Percentiles rank a stretch among this genome's conserved stretches.
These are phyloP conservation scores for Steinernema hermaphroditum DNA, from an alignment of 2,888 invertebrate genomes.

Conservation along the genomic window DNA sequence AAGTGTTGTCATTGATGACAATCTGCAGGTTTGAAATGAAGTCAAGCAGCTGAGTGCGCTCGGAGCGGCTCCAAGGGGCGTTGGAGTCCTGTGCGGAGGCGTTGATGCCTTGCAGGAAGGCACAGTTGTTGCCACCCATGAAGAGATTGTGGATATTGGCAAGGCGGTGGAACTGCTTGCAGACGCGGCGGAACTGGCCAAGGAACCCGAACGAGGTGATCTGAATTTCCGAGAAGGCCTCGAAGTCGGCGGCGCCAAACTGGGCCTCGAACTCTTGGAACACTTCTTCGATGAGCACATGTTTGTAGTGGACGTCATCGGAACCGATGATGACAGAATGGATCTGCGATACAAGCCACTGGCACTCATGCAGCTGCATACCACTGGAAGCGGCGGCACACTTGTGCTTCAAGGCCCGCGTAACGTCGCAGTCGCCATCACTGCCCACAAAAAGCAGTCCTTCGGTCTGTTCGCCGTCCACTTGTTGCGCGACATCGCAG, in stretches of 20 bases:
- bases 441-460: background rate
- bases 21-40: background rate
- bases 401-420: background rate
- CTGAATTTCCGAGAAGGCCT: background rate
- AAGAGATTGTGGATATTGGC: slow-evolving; percentile 3
- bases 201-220: background rate
- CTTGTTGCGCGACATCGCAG: background rate
- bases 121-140: background rate
- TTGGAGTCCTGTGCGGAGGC: background rate
- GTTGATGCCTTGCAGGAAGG: slow-evolving; percentile 1
- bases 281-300: background rate
- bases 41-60: background rate
- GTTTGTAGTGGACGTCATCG: background rate
- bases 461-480: background rate
- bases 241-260: background rate
- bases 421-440: background rate
- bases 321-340: background rate
- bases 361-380: background rate
- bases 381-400: background rate
- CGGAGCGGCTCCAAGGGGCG: background rate
- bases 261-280: background rate
- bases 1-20: background rate
- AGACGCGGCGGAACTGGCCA: background rate
- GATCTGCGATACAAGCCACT: background rate
- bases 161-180: slow-evolving; percentile 2